Evolutionary conservation across 1,140 invertebrate genomes (phyloP).

Genomic region (Aphaenogaster floridana): DNA sequence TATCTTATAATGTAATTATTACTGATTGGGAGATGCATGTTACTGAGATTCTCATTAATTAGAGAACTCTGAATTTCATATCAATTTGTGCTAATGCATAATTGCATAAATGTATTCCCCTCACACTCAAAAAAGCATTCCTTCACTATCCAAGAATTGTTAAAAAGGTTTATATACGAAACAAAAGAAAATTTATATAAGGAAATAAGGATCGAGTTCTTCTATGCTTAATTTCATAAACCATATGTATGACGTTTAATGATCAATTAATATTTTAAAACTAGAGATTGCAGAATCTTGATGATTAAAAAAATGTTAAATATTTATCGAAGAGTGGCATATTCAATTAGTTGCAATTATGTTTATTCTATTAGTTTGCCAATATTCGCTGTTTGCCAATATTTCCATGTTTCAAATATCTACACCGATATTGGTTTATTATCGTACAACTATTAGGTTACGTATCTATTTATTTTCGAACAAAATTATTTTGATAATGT

Average conservation of each 20-base stretch:
- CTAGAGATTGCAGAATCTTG: not conserved
- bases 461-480: slow-evolving; percentile 1
- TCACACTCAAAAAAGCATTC: not conserved
- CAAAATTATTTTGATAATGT: not conserved
- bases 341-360: slow-evolving; percentile 3
- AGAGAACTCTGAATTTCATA: not conserved
- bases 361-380: slow-evolving; percentile 12
- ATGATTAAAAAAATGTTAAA: not conserved
- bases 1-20: slow-evolving; percentile 24
- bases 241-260: not conserved
- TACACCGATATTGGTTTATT: slow-evolving; percentile 18
- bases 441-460: not conserved
- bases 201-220: not conserved
- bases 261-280: slow-evolving; percentile 1
- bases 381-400: not conserved
- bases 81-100: not conserved
- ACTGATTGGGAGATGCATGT: not conserved
- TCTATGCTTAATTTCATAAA: not conserved
- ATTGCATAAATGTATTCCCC: not conserved
- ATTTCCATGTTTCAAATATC: slow-evolving; percentile 40
- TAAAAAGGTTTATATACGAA: not conserved
- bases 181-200: not conserved
- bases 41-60: slow-evolving; percentile 28
- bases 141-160: not conserved
- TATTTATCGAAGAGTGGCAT: not conserved